These are phyloP conservation scores for Oenanthe oenanthe DNA, from an alignment of 2,113 vertebrate genomes.

Conservation along the genomic window DNA sequence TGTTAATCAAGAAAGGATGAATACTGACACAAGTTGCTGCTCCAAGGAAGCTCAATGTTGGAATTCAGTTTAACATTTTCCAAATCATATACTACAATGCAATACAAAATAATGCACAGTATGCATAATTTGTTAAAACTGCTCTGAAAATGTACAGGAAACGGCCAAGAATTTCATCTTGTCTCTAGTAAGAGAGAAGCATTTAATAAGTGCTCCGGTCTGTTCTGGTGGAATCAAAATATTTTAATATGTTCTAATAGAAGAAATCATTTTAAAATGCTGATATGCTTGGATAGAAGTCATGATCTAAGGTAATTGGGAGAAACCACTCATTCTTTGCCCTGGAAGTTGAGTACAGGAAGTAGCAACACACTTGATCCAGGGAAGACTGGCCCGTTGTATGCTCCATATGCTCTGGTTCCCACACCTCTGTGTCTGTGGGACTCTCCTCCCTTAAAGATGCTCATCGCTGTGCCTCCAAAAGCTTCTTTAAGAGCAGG, in stretches of 20 bases:
- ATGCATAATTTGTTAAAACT: not conserved
- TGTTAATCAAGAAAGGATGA: not conserved
- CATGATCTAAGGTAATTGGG: no score
- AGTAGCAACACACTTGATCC: not conserved
- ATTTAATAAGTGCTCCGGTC: not conserved
- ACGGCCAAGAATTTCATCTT: not conserved
- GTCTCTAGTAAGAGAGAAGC: not conserved
- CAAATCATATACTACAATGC: not conserved
- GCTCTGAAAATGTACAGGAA: not conserved
- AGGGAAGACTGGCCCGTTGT: not conserved
- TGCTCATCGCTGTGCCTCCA: fast-evolving
- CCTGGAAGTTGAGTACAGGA: not conserved
- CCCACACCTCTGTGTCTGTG: fast-evolving
- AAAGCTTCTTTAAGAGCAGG: not conserved
- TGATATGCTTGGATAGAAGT: not conserved
- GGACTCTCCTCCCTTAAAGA: no score
- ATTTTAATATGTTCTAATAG: not conserved
- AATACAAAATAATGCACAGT: not conserved
- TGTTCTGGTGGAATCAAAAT: not conserved
- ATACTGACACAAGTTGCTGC: not conserved
- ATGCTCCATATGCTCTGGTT: fast-evolving
- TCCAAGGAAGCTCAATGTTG: not conserved
- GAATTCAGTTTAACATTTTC: not conserved
- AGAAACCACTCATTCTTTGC: not conserved
- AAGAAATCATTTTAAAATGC: not conserved